These are phyloP conservation scores for Ciconia maguari DNA, from an alignment of 2,113 vertebrate species.

Conservation along the genomic window DNA sequence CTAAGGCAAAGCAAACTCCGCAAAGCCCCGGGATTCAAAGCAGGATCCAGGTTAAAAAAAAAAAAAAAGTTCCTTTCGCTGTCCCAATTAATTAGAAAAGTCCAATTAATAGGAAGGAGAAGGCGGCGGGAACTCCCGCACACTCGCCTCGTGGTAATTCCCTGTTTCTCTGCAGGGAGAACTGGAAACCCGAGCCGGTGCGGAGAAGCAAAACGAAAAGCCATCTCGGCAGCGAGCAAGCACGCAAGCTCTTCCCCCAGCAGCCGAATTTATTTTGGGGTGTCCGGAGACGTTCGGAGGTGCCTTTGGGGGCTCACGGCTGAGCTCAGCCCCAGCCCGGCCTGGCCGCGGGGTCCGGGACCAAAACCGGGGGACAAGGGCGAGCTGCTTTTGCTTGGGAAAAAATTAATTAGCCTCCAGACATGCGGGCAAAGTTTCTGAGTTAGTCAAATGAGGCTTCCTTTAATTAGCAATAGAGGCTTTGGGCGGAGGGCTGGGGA, in stretches of 20 bases:
- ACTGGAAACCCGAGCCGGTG: not conserved
- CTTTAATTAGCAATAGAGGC: not conserved
- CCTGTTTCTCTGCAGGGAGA: not conserved
- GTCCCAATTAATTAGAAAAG: not conserved
- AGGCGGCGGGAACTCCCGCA: rapidly evolving
- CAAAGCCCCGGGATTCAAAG: not conserved
- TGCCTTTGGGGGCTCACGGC: not conserved
- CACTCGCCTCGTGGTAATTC: rapidly evolving
- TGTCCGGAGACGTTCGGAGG: rapidly evolving
- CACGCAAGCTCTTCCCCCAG: not conserved
- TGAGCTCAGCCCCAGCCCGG: not conserved
- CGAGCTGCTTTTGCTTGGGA: not conserved
- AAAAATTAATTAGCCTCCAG: not conserved
- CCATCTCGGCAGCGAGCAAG: not conserved
- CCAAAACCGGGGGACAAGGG: not conserved
- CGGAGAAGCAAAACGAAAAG: not conserved
- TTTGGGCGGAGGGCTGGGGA: not conserved
- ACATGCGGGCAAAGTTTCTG: not conserved
- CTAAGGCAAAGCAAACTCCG: not conserved
- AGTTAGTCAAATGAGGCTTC: not conserved
- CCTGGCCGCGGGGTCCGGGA: not conserved
- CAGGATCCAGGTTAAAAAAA: not conserved
- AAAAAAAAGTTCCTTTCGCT: not conserved
- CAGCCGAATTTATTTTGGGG: not conserved
- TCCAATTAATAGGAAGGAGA: not conserved